phyloP scores from a whole-genome alignment of 1,140 invertebrate genomes.

The Ceratosolen fusciceps region DNA sequence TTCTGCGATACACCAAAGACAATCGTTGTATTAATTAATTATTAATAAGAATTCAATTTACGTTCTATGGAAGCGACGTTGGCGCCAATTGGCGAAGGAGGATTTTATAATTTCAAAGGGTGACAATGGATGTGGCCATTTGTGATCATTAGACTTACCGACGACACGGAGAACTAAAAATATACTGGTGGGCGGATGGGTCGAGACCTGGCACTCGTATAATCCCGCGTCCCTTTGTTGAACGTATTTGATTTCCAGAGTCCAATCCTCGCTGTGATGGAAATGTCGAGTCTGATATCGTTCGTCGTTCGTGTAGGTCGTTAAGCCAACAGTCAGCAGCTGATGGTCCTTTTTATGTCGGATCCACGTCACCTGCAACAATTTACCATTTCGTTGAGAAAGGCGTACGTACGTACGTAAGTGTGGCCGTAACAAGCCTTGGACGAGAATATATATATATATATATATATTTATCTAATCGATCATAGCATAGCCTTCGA shows the following conservation, averaged over 20 bases:
- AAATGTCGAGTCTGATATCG: slow-evolving; percentile 88
- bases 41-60: too few relatives aligned
- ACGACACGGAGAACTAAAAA: slow-evolving; percentile 86
- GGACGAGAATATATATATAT: slow-evolving; percentile 21
- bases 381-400: neutral
- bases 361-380: slow-evolving; percentile 84
- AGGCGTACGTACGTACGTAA: neutral
- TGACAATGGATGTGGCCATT: too few relatives aligned
- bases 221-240: slow-evolving; percentile 84
- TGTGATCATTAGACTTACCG: slow-evolving; percentile 79
- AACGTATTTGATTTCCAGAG: slow-evolving; percentile 86
- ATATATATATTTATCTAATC: too few relatives aligned
- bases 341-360: slow-evolving; percentile 80
- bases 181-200: slow-evolving; percentile 88
- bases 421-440: neutral
- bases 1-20: slow-evolving; percentile 75
- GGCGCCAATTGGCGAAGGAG: too few relatives aligned
- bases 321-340: slow-evolving; percentile 85
- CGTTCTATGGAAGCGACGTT: too few relatives aligned
- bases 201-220: slow-evolving; percentile 91
- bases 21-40: too few relatives aligned
- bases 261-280: slow-evolving; percentile 90
- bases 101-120: too few relatives aligned
- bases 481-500: too few relatives aligned
- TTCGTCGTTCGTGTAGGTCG: slow-evolving; percentile 88